Conservation (phyloP, 2,797 vertebrate genomes). For the Fratercula arctica region DNA sequence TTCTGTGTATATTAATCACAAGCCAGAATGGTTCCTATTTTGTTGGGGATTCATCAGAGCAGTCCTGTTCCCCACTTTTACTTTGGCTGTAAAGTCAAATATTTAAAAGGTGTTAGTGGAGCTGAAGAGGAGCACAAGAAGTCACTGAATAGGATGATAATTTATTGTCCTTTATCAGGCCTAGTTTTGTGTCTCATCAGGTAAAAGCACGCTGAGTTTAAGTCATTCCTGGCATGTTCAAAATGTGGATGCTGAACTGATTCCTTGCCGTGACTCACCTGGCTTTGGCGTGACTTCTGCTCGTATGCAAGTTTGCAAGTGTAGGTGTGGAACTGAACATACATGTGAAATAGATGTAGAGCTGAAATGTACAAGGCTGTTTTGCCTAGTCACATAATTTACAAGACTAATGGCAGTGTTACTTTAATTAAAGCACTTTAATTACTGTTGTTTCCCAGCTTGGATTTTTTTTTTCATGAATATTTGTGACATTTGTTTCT, state of each 20-base stretch:
- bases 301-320: not conserved
- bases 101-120: not conserved
- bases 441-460: not conserved
- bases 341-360: not conserved
- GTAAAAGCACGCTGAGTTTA: not conserved
- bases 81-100: not conserved
- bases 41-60: not conserved
- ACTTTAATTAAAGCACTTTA: not conserved
- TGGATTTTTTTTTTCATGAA: not conserved
- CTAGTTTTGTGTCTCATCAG: slow-evolving; percentile 1
- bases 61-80: not conserved
- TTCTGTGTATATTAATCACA: slow-evolving; percentile 28
- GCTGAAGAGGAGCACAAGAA: not conserved
- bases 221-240: not conserved
- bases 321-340: not conserved
- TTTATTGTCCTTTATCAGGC: not conserved
- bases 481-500: not conserved
- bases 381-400: not conserved
- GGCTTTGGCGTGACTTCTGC: not conserved
- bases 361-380: not conserved
- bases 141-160: not conserved
- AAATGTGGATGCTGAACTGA: slow-evolving; percentile 2
- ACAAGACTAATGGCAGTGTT: not conserved
- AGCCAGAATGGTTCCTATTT: slow-evolving; percentile 8
- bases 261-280: not conserved